Conservation (phyloP, 2,888 invertebrate genomes). For the Drosophila differens region DNA sequence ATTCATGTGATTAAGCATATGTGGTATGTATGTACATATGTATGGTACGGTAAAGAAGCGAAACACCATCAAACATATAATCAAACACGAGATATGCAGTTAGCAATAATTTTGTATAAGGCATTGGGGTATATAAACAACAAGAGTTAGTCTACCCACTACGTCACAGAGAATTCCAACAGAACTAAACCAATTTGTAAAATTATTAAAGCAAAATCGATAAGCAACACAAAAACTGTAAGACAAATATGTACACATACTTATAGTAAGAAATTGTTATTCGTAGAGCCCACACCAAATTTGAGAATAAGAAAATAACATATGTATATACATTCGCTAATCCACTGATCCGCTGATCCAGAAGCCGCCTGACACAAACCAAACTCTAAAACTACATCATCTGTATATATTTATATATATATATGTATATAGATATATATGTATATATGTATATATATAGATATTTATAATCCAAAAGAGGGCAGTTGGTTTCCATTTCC, state of each 20-base stretch:
- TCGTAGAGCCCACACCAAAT: conserved; percentile 10
- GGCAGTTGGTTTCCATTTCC: conserved; percentile 3
- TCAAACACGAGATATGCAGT: conserved; percentile 45
- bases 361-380: conserved; percentile 13
- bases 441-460: not conserved
- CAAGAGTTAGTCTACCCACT: conserved; percentile 53
- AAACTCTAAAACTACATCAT: not conserved
- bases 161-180: conserved; percentile 53
- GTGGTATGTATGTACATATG: not conserved
- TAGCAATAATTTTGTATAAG: conserved; percentile 43
- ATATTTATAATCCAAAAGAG: not conserved
- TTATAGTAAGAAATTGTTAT: conserved; percentile 6
- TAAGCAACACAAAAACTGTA: conserved; percentile 17
- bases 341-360: conserved; percentile 6
- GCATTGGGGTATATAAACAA: conserved; percentile 38
- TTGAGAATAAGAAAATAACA: conserved; percentile 8
- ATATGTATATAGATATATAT: not conserved
- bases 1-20: not conserved
- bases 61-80: conserved; percentile 62
- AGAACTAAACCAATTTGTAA: conserved; percentile 30
- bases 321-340: conserved; percentile 1
- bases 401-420: too few relatives aligned
- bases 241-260: conserved; percentile 35
- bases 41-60: conserved; percentile 38
- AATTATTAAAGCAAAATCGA: conserved; percentile 7